phyloP scores from a whole-genome alignment of 2,113 vertebrate species.

The Hemibagrus wyckioides region DNA sequence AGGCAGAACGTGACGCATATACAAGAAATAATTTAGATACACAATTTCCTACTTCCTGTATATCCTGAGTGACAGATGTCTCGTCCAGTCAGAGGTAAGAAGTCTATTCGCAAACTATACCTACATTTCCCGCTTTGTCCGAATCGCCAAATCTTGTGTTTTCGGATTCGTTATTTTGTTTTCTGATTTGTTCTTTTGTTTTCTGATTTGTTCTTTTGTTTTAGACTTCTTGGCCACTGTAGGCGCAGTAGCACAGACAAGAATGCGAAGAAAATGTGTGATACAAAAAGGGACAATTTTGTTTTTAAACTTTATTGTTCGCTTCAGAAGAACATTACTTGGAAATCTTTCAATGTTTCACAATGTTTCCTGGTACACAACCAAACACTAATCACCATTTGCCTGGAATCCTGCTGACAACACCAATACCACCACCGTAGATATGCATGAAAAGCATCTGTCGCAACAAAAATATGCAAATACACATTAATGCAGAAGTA shows the following conservation, averaged over 20 bases:
- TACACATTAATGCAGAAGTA: background rate
- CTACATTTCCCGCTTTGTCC: too few relatives aligned
- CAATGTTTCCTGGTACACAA: background rate
- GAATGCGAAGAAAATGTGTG: background rate
- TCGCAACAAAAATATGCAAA: background rate
- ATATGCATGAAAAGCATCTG: background rate
- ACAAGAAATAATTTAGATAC: too few relatives aligned
- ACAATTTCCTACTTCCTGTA: too few relatives aligned
- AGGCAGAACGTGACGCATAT: too few relatives aligned
- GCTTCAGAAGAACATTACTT: background rate
- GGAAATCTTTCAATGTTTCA: background rate
- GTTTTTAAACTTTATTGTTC: background rate
- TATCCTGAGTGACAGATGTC: too few relatives aligned
- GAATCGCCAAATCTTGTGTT: too few relatives aligned
- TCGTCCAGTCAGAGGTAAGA: too few relatives aligned
- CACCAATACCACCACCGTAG: background rate
- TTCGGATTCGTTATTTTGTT: too few relatives aligned
- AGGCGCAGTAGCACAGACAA: background rate
- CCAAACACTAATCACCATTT: background rate
- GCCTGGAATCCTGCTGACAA: background rate
- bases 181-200: too few relatives aligned
- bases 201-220: too few relatives aligned
- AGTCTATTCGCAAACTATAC: too few relatives aligned
- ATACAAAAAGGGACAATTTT: background rate
- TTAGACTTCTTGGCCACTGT: too few relatives aligned